Evolutionary conservation across 2,888 invertebrate genomes (phyloP).

Genomic region (Loripinus fragilis): DNA sequence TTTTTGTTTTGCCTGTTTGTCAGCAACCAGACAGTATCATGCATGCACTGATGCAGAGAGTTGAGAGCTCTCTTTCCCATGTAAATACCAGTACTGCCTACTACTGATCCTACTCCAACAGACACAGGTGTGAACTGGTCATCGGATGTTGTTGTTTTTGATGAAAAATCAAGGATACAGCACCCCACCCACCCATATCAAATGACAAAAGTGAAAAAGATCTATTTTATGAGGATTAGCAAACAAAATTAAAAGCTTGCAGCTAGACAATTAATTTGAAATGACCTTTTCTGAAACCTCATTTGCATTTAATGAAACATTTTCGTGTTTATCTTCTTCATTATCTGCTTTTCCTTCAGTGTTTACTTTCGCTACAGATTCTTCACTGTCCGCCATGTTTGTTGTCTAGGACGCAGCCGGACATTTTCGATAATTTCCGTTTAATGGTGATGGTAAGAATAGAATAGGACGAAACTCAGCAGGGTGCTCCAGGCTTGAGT

Average conservation of each 20-base stretch:
- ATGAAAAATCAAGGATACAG: neutral
- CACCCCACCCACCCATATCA: too few relatives aligned
- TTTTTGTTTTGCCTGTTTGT: too few relatives aligned
- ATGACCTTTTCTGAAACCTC: neutral
- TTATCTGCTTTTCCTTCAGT: neutral
- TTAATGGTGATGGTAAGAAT: too few relatives aligned
- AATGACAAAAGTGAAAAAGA: too few relatives aligned
- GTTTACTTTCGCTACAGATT: neutral
- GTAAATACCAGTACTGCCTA: too few relatives aligned
- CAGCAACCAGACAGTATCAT: neutral
- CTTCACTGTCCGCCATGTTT: constrained; percentile 49
- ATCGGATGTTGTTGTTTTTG: neutral
- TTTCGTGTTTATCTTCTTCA: neutral
- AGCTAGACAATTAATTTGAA: too few relatives aligned
- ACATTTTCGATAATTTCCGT: neutral
- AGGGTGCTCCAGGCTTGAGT: too few relatives aligned
- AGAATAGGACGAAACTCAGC: too few relatives aligned
- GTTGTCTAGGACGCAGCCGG: constrained; percentile 55
- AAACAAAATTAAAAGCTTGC: too few relatives aligned
- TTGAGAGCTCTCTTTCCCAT: neutral
- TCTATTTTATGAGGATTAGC: too few relatives aligned
- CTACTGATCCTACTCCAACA: neutral
- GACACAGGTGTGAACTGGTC: neutral
- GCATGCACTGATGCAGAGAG: neutral
- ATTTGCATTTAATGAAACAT: neutral